Evolutionary conservation across 2,888 invertebrate genomes (phyloP).

Genomic region (Mythimna pallens): DNA sequence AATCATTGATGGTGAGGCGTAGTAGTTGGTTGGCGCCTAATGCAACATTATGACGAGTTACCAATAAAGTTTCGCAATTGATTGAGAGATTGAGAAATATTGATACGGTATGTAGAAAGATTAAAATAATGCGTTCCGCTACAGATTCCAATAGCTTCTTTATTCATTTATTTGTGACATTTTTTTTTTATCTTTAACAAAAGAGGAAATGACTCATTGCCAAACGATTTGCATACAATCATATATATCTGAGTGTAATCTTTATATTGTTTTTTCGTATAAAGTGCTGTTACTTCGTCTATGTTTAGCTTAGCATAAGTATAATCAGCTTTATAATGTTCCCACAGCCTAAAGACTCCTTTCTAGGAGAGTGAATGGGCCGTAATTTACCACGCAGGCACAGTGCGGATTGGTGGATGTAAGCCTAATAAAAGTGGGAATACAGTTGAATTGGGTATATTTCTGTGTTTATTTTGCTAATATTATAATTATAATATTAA

Average conservation of each 20-base stretch:
- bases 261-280: background rate
- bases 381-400: no score
- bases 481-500: no score
- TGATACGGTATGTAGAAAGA: slow-evolving; percentile 5
- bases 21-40: no score
- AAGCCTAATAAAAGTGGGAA: no score
- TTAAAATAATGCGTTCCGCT: background rate
- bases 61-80: slow-evolving; percentile 2
- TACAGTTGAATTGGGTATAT: no score
- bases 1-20: no score
- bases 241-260: slow-evolving; percentile 6
- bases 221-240: slow-evolving; percentile 11
- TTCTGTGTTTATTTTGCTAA: no score
- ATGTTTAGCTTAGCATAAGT: no score
- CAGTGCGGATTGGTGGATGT: no score
- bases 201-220: slow-evolving; percentile 24
- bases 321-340: no score
- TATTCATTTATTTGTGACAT: slow-evolving; percentile 22
- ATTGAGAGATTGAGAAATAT: slow-evolving; percentile 11
- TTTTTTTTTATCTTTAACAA: slow-evolving; percentile 19
- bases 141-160: slow-evolving; percentile 6
- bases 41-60: background rate
- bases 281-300: background rate
- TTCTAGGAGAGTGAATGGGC: no score
- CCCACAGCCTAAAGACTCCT: no score